These are phyloP conservation scores for Accipiter virgatus DNA, from an alignment of 2,113 vertebrate genomes.

Conservation along the genomic window DNA sequence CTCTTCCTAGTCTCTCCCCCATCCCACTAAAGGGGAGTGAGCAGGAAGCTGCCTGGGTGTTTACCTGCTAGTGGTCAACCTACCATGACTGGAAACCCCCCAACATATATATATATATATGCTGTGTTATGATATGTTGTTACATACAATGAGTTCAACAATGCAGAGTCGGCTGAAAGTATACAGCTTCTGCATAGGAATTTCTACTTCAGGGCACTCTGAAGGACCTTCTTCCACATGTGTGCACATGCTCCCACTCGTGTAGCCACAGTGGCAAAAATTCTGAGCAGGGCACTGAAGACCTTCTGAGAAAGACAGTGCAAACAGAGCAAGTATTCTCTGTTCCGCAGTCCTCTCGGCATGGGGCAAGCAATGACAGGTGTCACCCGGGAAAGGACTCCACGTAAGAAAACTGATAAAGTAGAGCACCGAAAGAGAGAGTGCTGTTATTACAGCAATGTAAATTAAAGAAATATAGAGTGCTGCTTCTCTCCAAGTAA, in stretches of 20 bases:
- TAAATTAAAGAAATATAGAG: not conserved
- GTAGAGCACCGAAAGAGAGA: not conserved
- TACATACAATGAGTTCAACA: not conserved
- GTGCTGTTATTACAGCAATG: accelerated
- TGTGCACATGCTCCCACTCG: not conserved
- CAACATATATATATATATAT: not conserved
- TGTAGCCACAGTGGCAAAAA: accelerated
- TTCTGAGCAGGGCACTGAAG: not conserved
- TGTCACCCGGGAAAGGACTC: too few species aligned
- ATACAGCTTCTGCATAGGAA: not conserved
- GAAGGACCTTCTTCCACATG: not conserved
- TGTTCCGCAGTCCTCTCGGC: accelerated
- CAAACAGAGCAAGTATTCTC: not conserved
- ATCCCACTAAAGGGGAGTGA: accelerated
- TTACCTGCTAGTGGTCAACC: not conserved
- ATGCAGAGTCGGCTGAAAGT: not conserved
- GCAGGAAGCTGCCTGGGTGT: not conserved
- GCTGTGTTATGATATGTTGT: too few species aligned
- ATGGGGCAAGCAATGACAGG: accelerated
- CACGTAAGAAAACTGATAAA: accelerated
- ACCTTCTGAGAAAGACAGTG: not conserved
- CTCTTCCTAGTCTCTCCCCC: too few species aligned
- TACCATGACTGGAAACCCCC: not conserved
- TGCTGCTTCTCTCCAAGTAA: not conserved
- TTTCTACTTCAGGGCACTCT: not conserved